These are phyloP conservation scores for Drosophila peninsularis DNA, from an alignment of 2,888 invertebrate genomes.

Conservation along the genomic window DNA sequence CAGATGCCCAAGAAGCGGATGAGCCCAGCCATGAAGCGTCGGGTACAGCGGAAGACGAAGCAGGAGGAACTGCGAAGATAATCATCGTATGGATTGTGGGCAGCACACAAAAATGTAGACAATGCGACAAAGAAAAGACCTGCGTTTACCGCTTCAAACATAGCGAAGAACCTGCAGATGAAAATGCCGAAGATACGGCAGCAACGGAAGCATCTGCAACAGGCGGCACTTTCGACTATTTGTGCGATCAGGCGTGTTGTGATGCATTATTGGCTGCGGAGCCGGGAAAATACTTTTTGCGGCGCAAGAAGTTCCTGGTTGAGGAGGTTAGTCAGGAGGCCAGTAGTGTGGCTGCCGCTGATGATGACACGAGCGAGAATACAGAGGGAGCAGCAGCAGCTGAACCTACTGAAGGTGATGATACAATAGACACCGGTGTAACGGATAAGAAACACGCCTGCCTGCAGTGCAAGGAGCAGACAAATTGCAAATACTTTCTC, in stretches of 20 bases:
- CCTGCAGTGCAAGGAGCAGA: conserved; percentile 85
- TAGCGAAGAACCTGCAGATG: conserved; percentile 81
- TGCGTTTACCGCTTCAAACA: conserved; percentile 83
- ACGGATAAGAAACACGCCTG: conserved; percentile 80
- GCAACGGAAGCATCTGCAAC: conserved; percentile 2
- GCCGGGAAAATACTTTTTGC: conserved; percentile 86
- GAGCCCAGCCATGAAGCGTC: conserved; percentile 84
- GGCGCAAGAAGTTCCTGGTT: conserved; percentile 86
- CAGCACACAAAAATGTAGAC: conserved; percentile 70
- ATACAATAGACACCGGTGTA: conserved; percentile 6
- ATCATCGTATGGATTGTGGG: conserved; percentile 83
- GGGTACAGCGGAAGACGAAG: conserved; percentile 69
- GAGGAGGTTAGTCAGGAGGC: conserved; percentile 82
- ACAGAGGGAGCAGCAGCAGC: conserved; percentile 11
- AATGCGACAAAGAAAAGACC: conserved; percentile 76
- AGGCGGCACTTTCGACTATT: conserved; percentile 83
- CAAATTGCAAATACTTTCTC: conserved; percentile 85
- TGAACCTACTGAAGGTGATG: conserved; percentile 7
- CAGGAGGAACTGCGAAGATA: conserved; percentile 80
- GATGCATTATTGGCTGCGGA: conserved; percentile 86
- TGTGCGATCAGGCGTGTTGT: conserved; percentile 86
- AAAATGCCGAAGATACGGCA: conserved; percentile 21
- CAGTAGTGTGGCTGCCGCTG: conserved; percentile 5
- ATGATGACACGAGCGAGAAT: conserved; percentile 19
- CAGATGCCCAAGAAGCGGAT: conserved; percentile 68